Conservation (phyloP, 2,113 vertebrate species). For the Lycocorax pyrrhopterus region DNA sequence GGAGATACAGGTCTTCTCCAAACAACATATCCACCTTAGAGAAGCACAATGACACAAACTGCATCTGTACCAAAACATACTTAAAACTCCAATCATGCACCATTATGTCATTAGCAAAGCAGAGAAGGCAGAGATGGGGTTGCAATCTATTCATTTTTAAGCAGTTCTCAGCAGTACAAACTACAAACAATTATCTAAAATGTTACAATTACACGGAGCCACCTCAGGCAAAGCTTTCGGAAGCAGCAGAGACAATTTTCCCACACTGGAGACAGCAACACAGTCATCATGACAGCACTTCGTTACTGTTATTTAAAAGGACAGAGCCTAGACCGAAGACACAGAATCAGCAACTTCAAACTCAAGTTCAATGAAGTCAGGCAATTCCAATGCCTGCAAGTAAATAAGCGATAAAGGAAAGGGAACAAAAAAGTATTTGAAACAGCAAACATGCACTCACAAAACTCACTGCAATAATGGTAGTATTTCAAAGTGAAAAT, state of each 20-base stretch:
- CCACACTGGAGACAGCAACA: neutral
- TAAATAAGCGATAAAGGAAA: neutral
- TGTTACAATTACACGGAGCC: neutral
- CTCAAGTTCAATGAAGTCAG: constrained; percentile 20
- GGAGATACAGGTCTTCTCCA: neutral
- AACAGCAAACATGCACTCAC: neutral
- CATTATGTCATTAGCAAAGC: neutral
- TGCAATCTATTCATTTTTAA: neutral
- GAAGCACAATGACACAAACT: neutral
- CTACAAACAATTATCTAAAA: constrained; percentile 3
- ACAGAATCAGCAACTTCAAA: constrained; percentile 39
- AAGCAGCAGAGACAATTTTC: neutral
- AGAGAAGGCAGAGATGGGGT: neutral
- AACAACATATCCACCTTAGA: neutral
- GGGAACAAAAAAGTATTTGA: neutral
- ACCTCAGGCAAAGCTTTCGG: neutral
- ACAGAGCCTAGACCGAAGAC: constrained; percentile 27
- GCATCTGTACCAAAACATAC: neutral
- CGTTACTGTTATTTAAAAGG: constrained; percentile 19
- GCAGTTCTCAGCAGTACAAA: neutral
- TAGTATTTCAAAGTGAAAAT: neutral
- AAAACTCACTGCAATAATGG: neutral
- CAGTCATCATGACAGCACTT: neutral
- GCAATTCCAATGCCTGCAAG: constrained; percentile 23
- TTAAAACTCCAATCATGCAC: neutral